These are phyloP conservation scores for Sycobia sp. DNA, from an alignment of 1,140 invertebrate species.

Conservation along the genomic window DNA sequence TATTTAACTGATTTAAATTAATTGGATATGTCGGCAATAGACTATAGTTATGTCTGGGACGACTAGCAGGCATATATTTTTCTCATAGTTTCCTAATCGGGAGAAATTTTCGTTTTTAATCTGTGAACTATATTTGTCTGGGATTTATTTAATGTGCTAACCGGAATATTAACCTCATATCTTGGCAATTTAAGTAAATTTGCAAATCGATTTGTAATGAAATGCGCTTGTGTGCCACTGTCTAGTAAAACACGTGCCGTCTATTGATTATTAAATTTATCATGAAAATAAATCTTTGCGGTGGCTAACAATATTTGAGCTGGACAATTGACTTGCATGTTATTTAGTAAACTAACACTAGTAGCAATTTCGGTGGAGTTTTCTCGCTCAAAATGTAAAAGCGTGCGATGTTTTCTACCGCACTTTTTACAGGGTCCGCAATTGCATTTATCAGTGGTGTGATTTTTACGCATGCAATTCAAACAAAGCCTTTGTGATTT, in stretches of 20 bases:
- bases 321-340: neutral
- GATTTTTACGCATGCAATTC: conserved; percentile 7
- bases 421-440: neutral
- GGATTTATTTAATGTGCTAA: neutral
- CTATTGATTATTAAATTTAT: neutral
- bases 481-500: conserved; percentile 23
- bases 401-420: conserved; percentile 27
- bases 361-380: neutral
- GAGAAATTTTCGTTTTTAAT: neutral
- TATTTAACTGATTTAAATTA: neutral
- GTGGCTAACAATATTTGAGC: neutral
- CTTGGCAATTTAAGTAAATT: neutral
- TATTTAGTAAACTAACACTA: neutral
- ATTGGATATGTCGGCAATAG: neutral
- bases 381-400: conserved; percentile 22
- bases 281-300: neutral
- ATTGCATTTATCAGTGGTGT: neutral
- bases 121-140: neutral
- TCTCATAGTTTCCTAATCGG: neutral
- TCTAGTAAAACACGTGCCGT: neutral
- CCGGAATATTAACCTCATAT: neutral
- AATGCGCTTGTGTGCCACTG: neutral
- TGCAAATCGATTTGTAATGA: neutral
- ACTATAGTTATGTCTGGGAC: neutral
- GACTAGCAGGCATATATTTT: neutral